Base-by-base conservation (phyloP, 2,113 vertebrate genomes). In the Clarias gariepinus region DNA sequence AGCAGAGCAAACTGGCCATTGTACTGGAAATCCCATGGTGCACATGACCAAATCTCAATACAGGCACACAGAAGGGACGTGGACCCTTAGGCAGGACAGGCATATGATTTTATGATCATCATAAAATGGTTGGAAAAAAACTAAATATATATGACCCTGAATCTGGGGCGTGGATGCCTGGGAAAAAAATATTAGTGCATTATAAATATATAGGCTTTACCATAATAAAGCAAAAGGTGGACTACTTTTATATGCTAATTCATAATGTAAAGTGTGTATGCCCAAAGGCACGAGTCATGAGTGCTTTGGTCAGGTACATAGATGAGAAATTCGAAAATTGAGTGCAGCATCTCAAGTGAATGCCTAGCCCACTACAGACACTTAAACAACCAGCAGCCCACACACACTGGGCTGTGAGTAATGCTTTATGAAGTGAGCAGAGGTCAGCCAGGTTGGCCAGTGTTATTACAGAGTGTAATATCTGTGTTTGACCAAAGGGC, bases 1-100 rank as follows among this genome's bases (percentile, higher is more conserved):
- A 94, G 93, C 95, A 96, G 95, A 97, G 95, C 94, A 96, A 97
- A 97, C 96, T 91, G 90, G 93, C 95, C 95, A 95, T 97, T 95
- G 92, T 92, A 94, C 91, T 74, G 89, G 82, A 94, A 94, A 95
- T 94, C 94, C 92, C 92, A 94, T 87, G 91, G 89, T 93, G 88
- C 86, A 90, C 91, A 93, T 92, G 89, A 94, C 90, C 93, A 94
- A 94, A 94, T 94, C 93, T 93, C 88, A 84, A 76, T 73, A 77
- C 28, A 74, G 71, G 64, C 33, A 55, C 82, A 86, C 47, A 19
- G 57, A 79, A 85, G 87, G 89, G 90, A 90, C 91, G 92, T 90
- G 89, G 91, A 93, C 92, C 91, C 91, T 90, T 91, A 88, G 84
- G 87, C 91, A 89, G 84, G 84, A 87, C 86, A 91, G 63, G 93